A percentile compares a stretch with the other conserved stretches of the same genome.
phyloP scores from a whole-genome alignment of 2,888 invertebrate species.

The Linyphia triangularis region DNA sequence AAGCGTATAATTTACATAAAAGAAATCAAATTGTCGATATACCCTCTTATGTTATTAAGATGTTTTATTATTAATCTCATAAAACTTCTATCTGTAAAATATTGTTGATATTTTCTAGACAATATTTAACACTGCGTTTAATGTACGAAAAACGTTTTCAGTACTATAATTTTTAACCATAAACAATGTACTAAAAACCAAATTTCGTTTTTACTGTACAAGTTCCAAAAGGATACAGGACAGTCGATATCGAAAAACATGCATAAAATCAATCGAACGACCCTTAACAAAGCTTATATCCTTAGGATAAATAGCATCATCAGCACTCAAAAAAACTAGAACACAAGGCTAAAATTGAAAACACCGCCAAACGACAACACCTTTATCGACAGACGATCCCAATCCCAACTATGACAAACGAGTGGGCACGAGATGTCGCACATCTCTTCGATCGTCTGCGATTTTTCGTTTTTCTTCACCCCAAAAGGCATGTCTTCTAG shows the following conservation, averaged over 20 bases:
- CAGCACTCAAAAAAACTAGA: neutral
- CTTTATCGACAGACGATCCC: conserved; percentile 63
- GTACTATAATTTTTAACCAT: no score
- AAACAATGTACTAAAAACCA: no score
- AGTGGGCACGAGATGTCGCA: conserved; percentile 42
- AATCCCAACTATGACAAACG: conserved; percentile 65
- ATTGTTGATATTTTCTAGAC: no score
- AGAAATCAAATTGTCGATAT: no score
- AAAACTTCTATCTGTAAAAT: no score
- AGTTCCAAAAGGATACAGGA: no score
- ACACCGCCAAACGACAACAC: conserved; percentile 35
- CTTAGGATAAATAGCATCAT: neutral
- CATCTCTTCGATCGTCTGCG: conserved; percentile 55
- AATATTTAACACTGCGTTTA: no score
- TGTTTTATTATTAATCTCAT: no score
- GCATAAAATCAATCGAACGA: neutral
- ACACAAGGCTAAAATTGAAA: conserved; percentile 40
- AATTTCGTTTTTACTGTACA: no score
- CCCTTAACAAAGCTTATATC: neutral
- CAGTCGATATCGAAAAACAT: neutral
- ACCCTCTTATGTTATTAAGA: no score
- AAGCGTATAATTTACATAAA: no score
- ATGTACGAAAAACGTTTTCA: no score
- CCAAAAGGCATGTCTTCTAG: neutral
- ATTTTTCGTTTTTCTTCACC: conserved; percentile 39